Evolutionary conservation across 2,113 vertebrate genomes (phyloP).

Genomic region (Rhizomys pruinosus): DNA sequence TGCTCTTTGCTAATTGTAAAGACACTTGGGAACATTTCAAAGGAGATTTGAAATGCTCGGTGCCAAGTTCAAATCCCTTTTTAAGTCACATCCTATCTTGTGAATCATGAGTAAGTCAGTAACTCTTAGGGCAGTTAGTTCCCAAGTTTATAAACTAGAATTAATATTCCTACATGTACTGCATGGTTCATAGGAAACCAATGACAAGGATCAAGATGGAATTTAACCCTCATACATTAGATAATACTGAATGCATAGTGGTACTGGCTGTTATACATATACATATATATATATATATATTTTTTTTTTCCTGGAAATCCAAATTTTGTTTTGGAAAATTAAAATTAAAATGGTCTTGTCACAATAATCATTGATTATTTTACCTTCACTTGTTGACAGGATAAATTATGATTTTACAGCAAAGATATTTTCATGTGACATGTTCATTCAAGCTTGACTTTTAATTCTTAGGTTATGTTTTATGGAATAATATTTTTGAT

Average conservation of each 20-base stretch:
- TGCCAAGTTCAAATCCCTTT: background rate
- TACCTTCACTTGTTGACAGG: background rate
- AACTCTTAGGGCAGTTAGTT: slow-evolving; percentile 2
- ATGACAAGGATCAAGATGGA: background rate
- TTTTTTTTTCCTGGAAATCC: slow-evolving; percentile 22
- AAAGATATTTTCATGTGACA: background rate
- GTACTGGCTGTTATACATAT: no score
- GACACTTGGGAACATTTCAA: background rate
- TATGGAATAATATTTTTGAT: slow-evolving; percentile 1
- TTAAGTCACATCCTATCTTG: background rate
- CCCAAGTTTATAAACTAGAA: slow-evolving; percentile 4
- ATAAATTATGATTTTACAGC: slow-evolving; percentile 10
- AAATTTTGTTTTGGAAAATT: background rate
- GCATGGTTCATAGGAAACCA: background rate
- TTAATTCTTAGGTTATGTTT: background rate
- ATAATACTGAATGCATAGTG: background rate
- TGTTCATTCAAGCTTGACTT: background rate
- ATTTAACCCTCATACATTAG: background rate
- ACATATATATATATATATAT: no score
- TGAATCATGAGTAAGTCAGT: background rate
- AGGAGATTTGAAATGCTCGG: background rate
- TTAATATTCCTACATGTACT: background rate
- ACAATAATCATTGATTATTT: background rate
- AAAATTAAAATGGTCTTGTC: slow-evolving; percentile 31
- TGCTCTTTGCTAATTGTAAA: background rate